phyloP scores from a whole-genome alignment of 2,113 vertebrate species.

The Pantherophis guttatus region DNA sequence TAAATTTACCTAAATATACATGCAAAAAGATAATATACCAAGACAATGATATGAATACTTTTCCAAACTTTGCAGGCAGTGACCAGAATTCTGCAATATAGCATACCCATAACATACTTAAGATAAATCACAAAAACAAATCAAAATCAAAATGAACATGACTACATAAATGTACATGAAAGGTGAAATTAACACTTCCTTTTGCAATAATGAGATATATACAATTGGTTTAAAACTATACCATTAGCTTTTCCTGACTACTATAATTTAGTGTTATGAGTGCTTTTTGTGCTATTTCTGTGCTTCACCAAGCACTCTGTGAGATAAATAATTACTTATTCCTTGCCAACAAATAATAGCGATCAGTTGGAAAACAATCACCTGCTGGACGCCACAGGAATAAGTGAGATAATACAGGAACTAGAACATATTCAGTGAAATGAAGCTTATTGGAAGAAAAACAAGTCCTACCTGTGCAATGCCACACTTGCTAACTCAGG shows the following conservation, averaged over 20 bases:
- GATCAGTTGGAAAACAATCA: background rate
- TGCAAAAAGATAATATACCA: background rate
- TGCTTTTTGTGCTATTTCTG: constrained; percentile 7
- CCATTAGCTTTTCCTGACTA: background rate
- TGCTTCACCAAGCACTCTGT: constrained; percentile 21
- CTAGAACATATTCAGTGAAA: background rate
- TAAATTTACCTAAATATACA: background rate
- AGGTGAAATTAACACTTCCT: background rate
- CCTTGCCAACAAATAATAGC: constrained; percentile 3
- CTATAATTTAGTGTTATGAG: background rate
- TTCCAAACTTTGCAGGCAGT: background rate
- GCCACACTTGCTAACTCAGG: background rate
- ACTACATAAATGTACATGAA: background rate
- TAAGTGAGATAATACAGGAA: constrained; percentile 5
- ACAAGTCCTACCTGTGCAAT: background rate
- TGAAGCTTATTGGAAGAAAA: background rate
- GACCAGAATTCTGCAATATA: background rate
- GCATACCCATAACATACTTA: background rate
- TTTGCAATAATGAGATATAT: background rate
- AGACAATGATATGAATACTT: background rate
- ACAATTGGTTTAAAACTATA: background rate
- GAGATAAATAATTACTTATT: constrained; percentile 22
- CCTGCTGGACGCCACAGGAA: constrained; percentile 26
- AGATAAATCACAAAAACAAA: background rate
- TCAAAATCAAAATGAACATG: background rate